Base-by-base conservation (phyloP, 2,797 vertebrate genomes). In the Lithobates pipiens region DNA sequence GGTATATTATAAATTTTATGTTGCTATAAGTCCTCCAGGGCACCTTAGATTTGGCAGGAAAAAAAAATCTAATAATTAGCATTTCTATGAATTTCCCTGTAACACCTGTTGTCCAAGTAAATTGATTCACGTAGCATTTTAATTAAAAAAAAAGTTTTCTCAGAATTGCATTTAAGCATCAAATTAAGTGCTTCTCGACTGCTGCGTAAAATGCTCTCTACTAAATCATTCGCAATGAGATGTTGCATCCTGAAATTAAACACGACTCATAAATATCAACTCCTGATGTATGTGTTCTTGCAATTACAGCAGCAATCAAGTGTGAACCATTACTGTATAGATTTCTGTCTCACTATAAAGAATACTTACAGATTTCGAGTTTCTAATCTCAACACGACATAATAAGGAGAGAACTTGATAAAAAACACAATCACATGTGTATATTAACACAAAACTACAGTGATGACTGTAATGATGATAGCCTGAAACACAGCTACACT, bases 31-130 rank as follows among this genome's bases (percentile, higher is more conserved):
- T 42, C 69, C 85, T 77, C 36, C 39, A 74, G 79, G 69, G 80
- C 70, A 68, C 10, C 76, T 73, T 63, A 76, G 18, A 86, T 82
- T 72, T 82, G 34, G 25, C 15, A 15, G 70, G 27, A 69, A 86
- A 81, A 29, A 71, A 13, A 39, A 54, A 29, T 83, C 57, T 54
- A 74, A 86, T 79, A 74, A 86, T 82, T 67, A 86, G 44, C 29
- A 75, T 87, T 74, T 80, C 76, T 25, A 70, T 83, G 16, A 78
- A 87, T 87, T 86, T 83, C 46, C 32, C 44, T 13, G 11, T 76
- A 42, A 82, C 70, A 87, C 81, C 81, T 87, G 85, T 83, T 83
- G 85, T 80, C 76, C 85, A 75, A 83, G 70, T 87, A 87, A 87
- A 83, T 83, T 83, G 76, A 87, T 83, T 87, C 76, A 79, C 63